Evolutionary conservation across 2,113 vertebrate genomes (phyloP), one percentile per base, ranked within the genome.

Genomic region (Coracopsis vasa): DNA sequence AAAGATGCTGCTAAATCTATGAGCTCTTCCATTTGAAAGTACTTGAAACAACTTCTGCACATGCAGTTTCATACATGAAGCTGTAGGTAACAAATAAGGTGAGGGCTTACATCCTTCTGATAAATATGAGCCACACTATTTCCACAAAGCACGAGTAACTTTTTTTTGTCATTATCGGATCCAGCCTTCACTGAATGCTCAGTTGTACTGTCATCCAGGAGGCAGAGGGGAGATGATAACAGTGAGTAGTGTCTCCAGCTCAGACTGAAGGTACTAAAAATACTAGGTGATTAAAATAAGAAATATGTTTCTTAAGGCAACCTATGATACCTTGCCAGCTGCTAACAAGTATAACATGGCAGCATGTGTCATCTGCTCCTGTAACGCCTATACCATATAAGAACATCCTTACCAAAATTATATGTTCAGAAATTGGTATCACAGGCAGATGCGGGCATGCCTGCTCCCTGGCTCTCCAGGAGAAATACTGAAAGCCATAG

Each of bases 371-470:
- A 3, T 20, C 54, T 74, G 45, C 14, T 86, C 25, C 35, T 25
- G 11, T 11, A 72, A 37, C 35, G 18, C 11, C 13, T 77, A 3
- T 9, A 12, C 2, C 1, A 3, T 19, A 11, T 6, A 39, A 45
- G 8, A 44, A 9, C n/a, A 58, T 53, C 69, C 24, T n/a, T 58
- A 16, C 18, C 62, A 9, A 73, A 60, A 61, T 25, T 8, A 11
- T 6, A 9, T 1, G 2, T 70, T 37, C 29, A 54, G 77, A 48
- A 50, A 18, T 33, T 10, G 35, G 28, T 27, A 33, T 21, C 18
- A 16, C 0, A 0, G 18, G 25, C 19, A 56, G n/a, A 16, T 0
- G 2, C 14, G 20, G 5, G 4, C 14, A 17, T 47, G 41, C n/a
- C 50, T 66, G 61, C 37, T 83, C 20, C 56, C 47, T 33, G 24